Percentiles rank a stretch among this genome's conserved stretches.
Conservation (phyloP, 2,888 invertebrate species). For the Cryptocheilus praepositus region DNA sequence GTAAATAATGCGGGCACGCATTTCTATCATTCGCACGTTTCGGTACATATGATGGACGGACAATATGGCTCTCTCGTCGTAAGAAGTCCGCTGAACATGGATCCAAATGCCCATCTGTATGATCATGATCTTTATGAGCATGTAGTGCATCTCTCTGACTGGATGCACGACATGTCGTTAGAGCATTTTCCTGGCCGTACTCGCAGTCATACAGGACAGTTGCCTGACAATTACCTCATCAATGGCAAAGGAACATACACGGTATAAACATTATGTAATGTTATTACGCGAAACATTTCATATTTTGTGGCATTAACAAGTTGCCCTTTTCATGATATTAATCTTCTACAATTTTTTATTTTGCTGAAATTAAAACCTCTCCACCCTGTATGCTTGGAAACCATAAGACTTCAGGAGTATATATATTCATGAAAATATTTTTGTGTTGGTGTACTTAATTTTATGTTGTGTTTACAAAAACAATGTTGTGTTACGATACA, state of each 20-base stretch:
- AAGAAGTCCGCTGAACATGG: constrained; percentile 75
- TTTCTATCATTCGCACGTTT: constrained; percentile 69
- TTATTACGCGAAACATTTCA: background rate
- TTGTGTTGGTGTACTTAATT: no score
- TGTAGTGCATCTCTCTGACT: constrained; percentile 77
- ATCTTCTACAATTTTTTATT: no score
- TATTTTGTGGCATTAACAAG: no score
- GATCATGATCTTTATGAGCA: constrained; percentile 76
- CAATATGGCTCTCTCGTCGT: constrained; percentile 78
- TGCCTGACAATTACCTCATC: constrained; percentile 66
- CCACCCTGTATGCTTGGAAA: no score
- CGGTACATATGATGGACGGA: constrained; percentile 77
- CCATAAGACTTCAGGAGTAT: no score
- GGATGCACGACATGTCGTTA: constrained; percentile 66
- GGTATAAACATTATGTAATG: constrained; percentile 50
- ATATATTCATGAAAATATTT: no score
- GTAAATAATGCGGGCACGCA: constrained; percentile 62
- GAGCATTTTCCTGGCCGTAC: constrained; percentile 72
- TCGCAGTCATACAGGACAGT: constrained; percentile 71
- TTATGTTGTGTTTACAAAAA: no score
- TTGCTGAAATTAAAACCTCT: no score
- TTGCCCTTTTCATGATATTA: no score
- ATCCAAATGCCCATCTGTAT: constrained; percentile 62
- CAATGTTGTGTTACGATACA: no score
- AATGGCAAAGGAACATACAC: constrained; percentile 80